Base-by-base conservation (phyloP, 1,140 invertebrate genomes). In the Neomicropteryx cornuta region DNA sequence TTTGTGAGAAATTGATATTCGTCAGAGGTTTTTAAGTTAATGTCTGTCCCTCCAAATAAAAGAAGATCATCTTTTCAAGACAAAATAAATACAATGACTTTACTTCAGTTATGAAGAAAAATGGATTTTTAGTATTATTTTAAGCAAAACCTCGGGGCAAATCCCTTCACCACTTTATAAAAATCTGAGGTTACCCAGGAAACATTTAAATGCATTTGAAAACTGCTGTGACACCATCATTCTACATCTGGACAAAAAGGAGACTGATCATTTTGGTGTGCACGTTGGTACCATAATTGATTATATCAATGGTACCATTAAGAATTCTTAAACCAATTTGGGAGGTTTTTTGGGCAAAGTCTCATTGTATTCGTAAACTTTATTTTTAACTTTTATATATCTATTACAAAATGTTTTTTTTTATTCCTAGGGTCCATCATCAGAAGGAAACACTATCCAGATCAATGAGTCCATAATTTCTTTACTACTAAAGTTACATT, bases 381-480 rank as follows among this genome's bases (percentile, higher is more conserved):
- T n/a, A n/a, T n/a, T n/a, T n/a, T n/a, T n/a, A n/a, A n/a, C n/a
- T n/a, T n/a, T n/a, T n/a, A n/a, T n/a, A n/a, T n/a, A n/a, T n/a
- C n/a, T n/a, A n/a, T n/a, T n/a, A n/a, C n/a, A n/a, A n/a, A n/a
- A n/a, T n/a, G n/a, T n/a, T n/a, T n/a, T n/a, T n/a, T n/a, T n/a
- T n/a, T n/a, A n/a, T 13, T 34, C 29, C 4, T 39, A 45, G 33
- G 40, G 34, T 14, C 20, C 36, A 10, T 33, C 35, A 16, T 35
- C 36, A 51, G 55, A 62, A 18, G 66, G 72, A 31, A 71, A 75
- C 11, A 62, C 72, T 32, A 67, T 82, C 0, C 70, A 76, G 38
- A 70, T 87, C 13, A 86, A 90, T 48, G 92, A 97, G 60, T 94
- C 87, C 41, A 88, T 97, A 35, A 79, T 97, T 43, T 91, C 90